Percentiles rank a stretch among this genome's conserved stretches.
These are phyloP conservation scores for Neoitamus cyanurus DNA, from an alignment of 2,888 invertebrate species.

Conservation along the genomic window DNA sequence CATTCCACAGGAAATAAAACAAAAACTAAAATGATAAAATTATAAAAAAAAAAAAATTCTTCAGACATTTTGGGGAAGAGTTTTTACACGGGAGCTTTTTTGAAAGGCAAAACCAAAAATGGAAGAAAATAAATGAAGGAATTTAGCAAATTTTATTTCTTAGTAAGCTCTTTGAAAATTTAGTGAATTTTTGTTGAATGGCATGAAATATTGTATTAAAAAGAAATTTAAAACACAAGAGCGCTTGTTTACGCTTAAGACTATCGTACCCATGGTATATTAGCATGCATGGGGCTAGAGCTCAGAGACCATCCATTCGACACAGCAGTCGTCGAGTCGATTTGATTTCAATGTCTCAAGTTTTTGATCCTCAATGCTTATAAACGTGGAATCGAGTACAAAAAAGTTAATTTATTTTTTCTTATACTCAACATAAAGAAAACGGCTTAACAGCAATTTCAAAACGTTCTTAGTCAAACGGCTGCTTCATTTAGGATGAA, in stretches of 20 bases:
- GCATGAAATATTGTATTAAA: conserved; percentile 3
- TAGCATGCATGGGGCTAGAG: too few species aligned
- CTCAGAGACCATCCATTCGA: background rate
- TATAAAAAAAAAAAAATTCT: background rate
- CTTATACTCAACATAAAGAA: background rate
- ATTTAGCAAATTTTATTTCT: background rate
- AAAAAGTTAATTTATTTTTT: background rate
- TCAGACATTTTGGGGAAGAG: background rate
- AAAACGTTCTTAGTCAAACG: background rate
- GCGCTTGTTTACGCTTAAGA: background rate
- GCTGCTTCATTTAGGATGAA: background rate
- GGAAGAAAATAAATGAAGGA: background rate
- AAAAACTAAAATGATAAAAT: background rate
- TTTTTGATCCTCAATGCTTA: too few species aligned
- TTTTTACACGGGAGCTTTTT: background rate
- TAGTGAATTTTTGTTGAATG: background rate
- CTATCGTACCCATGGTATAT: background rate
- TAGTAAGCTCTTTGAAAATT: background rate
- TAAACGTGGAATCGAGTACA: background rate
- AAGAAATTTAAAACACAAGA: background rate
- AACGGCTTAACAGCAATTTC: background rate
- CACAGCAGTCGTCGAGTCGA: background rate
- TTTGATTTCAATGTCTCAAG: background rate
- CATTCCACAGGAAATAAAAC: conserved; percentile 21
- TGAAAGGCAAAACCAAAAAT: background rate